A percentile compares a stretch with the other conserved stretches of the same genome.
phyloP scores from a whole-genome alignment of 2,113 vertebrate species.

The Heterotis niloticus region DNA sequence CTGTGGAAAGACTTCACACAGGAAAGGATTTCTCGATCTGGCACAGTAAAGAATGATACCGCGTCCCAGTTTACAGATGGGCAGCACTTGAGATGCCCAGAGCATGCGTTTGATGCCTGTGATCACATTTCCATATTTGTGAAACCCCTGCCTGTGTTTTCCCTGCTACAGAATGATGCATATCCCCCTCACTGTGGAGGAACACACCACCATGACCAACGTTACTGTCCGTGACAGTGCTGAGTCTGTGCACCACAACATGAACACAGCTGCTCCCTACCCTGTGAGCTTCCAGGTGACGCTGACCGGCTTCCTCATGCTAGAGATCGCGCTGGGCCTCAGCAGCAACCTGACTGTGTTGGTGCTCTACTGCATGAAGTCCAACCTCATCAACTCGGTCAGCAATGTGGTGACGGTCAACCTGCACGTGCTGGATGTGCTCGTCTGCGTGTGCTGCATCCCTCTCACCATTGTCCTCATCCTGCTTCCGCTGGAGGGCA shows the following conservation, averaged over 20 bases:
- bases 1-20: neutral
- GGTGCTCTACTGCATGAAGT: slow-evolving; percentile 99
- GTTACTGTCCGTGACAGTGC: slow-evolving; percentile 89
- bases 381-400: slow-evolving; percentile 97
- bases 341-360: slow-evolving; percentile 97
- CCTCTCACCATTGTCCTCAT: slow-evolving; percentile 93
- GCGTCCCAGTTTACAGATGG: neutral
- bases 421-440: slow-evolving; percentile 92
- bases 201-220: slow-evolving; percentile 95
- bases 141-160: slow-evolving; percentile 3
- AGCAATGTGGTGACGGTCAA: slow-evolving; percentile 99
- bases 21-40: neutral
- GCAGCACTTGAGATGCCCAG: neutral
- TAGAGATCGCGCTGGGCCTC: slow-evolving; percentile 94
- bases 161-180: slow-evolving; percentile 84
- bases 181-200: slow-evolving; percentile 78
- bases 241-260: slow-evolving; percentile 78
- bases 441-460: slow-evolving; percentile 94
- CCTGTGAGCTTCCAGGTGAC: slow-evolving; percentile 94
- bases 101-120: neutral
- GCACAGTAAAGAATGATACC: neutral
- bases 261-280: slow-evolving; percentile 80
- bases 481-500: slow-evolving; percentile 84
- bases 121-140: neutral
- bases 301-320: slow-evolving; percentile 91